A percentile compares a stretch with the other conserved stretches of the same genome.
Evolutionary conservation across 30 jellyfish, hydroid and myxozoan species (phyloP).

Genomic region (Aurelia aurita complex sp. Pacific): DNA sequence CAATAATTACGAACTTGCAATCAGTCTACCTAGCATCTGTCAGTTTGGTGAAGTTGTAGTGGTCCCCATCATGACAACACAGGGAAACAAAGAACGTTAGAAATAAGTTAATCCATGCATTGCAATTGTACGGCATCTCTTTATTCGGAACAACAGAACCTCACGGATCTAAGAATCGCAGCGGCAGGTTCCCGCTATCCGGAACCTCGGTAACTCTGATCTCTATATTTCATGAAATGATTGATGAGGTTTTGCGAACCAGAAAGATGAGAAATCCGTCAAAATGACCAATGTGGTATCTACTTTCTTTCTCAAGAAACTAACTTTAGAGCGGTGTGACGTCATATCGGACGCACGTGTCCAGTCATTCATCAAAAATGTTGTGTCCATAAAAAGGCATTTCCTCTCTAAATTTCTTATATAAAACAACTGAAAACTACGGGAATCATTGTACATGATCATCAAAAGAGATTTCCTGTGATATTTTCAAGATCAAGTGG

Average conservation of each 20-base stretch:
- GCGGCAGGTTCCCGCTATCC: constrained; percentile 24
- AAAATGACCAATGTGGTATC: constrained; percentile 46
- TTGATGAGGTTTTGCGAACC: constrained; percentile 34
- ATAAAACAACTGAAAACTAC: neutral
- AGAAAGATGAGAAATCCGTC: constrained; percentile 49
- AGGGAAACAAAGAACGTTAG: too few species aligned
- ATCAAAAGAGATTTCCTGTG: neutral
- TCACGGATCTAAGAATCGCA: constrained; percentile 17
- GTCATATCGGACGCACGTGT: constrained; percentile 18
- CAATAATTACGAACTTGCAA: too few species aligned
- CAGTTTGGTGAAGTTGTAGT: too few species aligned
- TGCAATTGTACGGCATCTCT: too few species aligned
- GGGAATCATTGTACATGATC: neutral
- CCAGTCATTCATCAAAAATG: constrained; percentile 25
- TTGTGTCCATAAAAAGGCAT: constrained; percentile 5
- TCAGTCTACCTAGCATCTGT: too few species aligned
- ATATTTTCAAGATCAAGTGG: neutral
- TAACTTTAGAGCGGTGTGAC: constrained; percentile 1
- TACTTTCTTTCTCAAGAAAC: constrained; percentile 9
- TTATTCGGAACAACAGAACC: neutral
- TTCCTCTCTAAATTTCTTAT: constrained; percentile 17
- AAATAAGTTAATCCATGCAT: too few species aligned
- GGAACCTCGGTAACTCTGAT: constrained; percentile 51
- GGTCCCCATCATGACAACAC: neutral
- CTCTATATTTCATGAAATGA: constrained; percentile 24